phyloP scores from a whole-genome alignment of 2,113 vertebrate species.

The Anoplopoma fimbria region DNA sequence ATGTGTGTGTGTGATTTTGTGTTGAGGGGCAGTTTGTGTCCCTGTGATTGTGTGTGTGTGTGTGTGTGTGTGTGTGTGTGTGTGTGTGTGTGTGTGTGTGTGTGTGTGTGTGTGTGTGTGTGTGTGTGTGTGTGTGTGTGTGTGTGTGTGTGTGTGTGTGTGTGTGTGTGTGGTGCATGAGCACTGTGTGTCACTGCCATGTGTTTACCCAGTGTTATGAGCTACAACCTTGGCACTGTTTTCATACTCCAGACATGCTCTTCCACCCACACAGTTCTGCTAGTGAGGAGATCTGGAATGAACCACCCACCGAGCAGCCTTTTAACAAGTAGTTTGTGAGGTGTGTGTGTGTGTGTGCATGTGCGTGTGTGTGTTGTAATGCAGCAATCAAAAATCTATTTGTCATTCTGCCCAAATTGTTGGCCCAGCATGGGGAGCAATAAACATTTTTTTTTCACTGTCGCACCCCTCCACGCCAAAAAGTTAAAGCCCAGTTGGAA shows the following conservation, averaged over 20 bases:
- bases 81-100: slow-evolving; percentile 22
- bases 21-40: slow-evolving; percentile 23
- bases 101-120: slow-evolving; percentile 9
- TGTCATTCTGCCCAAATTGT: slow-evolving; percentile 19
- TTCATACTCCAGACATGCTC: slow-evolving; percentile 75
- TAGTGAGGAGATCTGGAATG: slow-evolving; percentile 69
- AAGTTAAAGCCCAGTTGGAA: slow-evolving; percentile 36
- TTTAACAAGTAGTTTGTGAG: slow-evolving; percentile 64
- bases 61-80: not conserved
- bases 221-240: slow-evolving; percentile 75
- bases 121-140: too few species aligned
- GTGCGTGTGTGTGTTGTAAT: slow-evolving; percentile 36
- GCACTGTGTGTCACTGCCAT: slow-evolving; percentile 46
- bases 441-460: slow-evolving; percentile 21
- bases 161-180: not conserved
- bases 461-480: not conserved
- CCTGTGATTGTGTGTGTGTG: slow-evolving; percentile 17
- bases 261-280: slow-evolving; percentile 76
- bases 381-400: slow-evolving; percentile 56
- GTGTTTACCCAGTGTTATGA: slow-evolving; percentile 74
- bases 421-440: slow-evolving; percentile 7
- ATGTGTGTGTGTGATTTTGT: slow-evolving; percentile 3
- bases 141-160: too few species aligned
- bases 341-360: slow-evolving; percentile 12
- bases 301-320: slow-evolving; percentile 69